These are phyloP conservation scores for Drosophila pseudotakahashii DNA, from an alignment of 2,888 invertebrate species.

Conservation along the genomic window DNA sequence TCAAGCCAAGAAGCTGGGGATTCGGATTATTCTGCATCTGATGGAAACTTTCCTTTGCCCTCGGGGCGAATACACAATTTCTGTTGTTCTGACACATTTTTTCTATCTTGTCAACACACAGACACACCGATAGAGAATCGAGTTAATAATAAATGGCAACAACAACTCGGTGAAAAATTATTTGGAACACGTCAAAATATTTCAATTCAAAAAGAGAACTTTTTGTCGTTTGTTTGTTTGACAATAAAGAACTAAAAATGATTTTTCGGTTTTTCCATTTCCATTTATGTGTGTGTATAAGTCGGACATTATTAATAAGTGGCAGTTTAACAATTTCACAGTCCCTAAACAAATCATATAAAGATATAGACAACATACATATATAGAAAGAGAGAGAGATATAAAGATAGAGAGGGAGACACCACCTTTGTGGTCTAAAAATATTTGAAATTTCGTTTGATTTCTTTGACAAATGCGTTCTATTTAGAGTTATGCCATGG, in stretches of 20 bases:
- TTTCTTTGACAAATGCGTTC: constrained; percentile 73
- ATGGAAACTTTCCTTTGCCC: constrained; percentile 40
- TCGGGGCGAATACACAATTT: constrained; percentile 41
- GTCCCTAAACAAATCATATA: constrained; percentile 73
- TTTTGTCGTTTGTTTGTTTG: constrained; percentile 44
- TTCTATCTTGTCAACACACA: constrained; percentile 41
- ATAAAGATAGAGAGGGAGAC: not conserved
- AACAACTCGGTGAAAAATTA: constrained; percentile 42
- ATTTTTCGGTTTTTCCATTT: constrained; percentile 32
- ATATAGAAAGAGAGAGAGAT: constrained; percentile 1
- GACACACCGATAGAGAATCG: constrained; percentile 43
- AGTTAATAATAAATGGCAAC: constrained; percentile 75
- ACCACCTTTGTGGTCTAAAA: constrained; percentile 38
- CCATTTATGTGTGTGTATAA: constrained; percentile 10
- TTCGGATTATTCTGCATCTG: constrained; percentile 33
- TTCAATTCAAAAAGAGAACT: constrained; percentile 75
- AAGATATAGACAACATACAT: constrained; percentile 12
- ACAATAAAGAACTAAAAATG: constrained; percentile 79
- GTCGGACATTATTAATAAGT: constrained; percentile 79
- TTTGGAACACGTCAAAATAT: constrained; percentile 80
- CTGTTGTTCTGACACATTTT: constrained; percentile 43
- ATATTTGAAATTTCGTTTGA: constrained; percentile 63
- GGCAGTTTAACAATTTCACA: constrained; percentile 82
- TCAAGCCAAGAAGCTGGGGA: constrained; percentile 31
- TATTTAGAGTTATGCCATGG: constrained; percentile 77